Percentiles rank a stretch among this genome's conserved stretches.
phyloP scores from a whole-genome alignment of 2,888 invertebrate species.

The Eilema caniola region DNA sequence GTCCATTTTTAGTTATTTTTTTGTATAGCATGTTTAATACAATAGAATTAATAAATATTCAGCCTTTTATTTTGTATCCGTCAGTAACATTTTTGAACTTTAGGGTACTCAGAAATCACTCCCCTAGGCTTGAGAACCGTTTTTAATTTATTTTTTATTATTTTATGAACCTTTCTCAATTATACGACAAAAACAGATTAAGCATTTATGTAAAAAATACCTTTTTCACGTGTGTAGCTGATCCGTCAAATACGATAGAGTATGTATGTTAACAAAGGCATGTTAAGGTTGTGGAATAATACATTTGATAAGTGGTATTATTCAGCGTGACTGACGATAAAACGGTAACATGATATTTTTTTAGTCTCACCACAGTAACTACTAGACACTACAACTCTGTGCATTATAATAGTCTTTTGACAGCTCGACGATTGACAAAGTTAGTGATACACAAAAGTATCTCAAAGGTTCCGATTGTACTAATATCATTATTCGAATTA shows the following conservation, averaged over 20 bases:
- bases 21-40: too few relatives aligned
- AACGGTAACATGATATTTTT: background rate
- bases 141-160: background rate
- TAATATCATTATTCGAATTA: too few relatives aligned
- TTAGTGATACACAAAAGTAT: too few relatives aligned
- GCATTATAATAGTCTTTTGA: too few relatives aligned
- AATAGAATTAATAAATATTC: too few relatives aligned
- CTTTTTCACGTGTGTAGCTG: constrained; percentile 25
- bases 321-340: too few relatives aligned
- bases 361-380: background rate
- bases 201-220: constrained; percentile 24
- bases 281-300: background rate
- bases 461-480: too few relatives aligned
- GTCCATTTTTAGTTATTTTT: too few relatives aligned
- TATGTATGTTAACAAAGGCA: background rate
- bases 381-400: too few relatives aligned
- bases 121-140: background rate
- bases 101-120: background rate
- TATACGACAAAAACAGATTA: constrained; percentile 1
- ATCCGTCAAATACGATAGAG: background rate
- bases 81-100: background rate
- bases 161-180: constrained; percentile 8
- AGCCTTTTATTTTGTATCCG: background rate
- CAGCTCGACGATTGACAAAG: too few relatives aligned
- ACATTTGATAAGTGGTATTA: background rate